Evolutionary conservation across 2,797 vertebrate species (phyloP).

Genomic region (Mus caroli): DNA sequence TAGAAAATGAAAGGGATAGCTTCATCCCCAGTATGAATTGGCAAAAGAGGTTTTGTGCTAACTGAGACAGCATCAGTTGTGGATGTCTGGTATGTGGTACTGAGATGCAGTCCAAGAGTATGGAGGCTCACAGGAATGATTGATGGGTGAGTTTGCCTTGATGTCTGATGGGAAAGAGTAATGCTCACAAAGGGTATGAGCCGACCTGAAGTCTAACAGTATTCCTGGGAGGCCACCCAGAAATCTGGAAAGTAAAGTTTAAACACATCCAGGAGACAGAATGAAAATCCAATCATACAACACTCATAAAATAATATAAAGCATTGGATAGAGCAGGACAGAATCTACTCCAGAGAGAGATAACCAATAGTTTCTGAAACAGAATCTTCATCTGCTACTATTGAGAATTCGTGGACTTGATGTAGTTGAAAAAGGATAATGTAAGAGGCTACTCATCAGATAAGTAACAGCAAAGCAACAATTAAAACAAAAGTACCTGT

Average conservation of each 20-base stretch:
- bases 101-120: background rate
- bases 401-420: background rate
- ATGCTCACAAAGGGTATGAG: background rate
- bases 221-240: background rate
- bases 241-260: background rate
- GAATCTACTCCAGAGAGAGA: background rate
- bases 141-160: background rate
- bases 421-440: background rate
- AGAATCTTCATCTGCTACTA: background rate
- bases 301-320: background rate
- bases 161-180: background rate
- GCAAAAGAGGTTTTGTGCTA: background rate
- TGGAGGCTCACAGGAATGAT: background rate
- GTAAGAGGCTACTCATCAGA: slow-evolving; percentile 22
- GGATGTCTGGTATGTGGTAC: background rate
- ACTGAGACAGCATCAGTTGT: background rate
- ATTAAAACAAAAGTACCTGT: background rate
- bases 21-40: background rate
- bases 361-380: slow-evolving; percentile 15
- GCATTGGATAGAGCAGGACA: slow-evolving; percentile 12
- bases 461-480: background rate
- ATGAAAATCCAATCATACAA: background rate
- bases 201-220: background rate
- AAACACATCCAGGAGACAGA: slow-evolving; percentile 32
- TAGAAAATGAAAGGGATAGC: slow-evolving; percentile 26